These are phyloP conservation scores for Otolemur garnettii DNA, from an alignment of 2,113 vertebrate species.

Conservation along the genomic window DNA sequence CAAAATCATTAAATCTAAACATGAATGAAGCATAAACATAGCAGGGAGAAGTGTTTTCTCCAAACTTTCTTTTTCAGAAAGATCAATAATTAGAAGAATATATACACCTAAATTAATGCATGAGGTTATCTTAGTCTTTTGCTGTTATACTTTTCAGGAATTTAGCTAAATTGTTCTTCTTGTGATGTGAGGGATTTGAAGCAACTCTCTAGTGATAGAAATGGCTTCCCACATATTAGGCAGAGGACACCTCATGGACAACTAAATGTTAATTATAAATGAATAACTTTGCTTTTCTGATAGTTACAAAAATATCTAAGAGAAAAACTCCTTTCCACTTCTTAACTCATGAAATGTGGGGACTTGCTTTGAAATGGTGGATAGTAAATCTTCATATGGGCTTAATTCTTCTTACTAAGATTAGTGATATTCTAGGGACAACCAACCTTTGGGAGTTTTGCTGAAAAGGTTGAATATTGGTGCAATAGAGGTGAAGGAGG, in stretches of 20 bases:
- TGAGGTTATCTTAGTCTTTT: not conserved
- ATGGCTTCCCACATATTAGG: accelerated
- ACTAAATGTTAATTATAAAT: not conserved
- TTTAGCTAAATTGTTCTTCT: not conserved
- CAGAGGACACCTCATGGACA: not conserved
- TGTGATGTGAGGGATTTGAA: not conserved
- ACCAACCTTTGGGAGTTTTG: not conserved
- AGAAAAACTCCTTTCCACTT: not conserved
- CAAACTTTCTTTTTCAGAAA: not conserved
- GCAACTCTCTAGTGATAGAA: not conserved
- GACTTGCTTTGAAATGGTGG: not conserved
- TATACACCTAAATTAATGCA: not conserved
- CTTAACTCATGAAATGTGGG: not conserved
- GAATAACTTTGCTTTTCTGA: not conserved
- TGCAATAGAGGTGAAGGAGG: not conserved
- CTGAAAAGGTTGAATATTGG: not conserved
- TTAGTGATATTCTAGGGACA: not conserved
- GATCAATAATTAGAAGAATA: not conserved
- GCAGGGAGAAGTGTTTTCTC: not conserved
- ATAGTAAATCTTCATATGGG: not conserved
- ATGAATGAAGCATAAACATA: not conserved
- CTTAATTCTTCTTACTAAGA: not conserved
- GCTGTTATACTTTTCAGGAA: not conserved
- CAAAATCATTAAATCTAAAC: not conserved
- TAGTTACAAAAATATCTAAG: not conserved